Conservation (phyloP, 2,888 invertebrate species). For the Amiota mariae region DNA sequence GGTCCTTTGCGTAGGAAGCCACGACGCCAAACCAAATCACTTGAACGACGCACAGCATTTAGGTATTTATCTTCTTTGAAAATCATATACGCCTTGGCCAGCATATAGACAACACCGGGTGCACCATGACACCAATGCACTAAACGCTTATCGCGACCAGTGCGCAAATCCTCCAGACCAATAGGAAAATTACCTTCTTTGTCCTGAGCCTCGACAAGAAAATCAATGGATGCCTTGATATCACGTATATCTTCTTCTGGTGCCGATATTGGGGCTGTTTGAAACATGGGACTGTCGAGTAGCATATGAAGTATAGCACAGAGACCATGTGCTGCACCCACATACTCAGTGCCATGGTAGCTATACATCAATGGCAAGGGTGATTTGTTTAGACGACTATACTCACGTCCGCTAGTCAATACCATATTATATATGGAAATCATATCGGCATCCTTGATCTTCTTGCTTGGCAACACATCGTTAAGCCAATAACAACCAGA, state of each 20-base stretch:
- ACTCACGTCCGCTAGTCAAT: slow-evolving; percentile 82
- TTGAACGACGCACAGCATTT: slow-evolving; percentile 79
- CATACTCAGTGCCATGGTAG: slow-evolving; percentile 74
- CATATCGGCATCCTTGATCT: slow-evolving; percentile 74
- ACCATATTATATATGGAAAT: slow-evolving; percentile 81
- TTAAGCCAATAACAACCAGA: slow-evolving; percentile 84
- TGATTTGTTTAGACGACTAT: slow-evolving; percentile 77
- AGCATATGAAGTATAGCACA: slow-evolving; percentile 80
- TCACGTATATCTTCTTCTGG: slow-evolving; percentile 73
- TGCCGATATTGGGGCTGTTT: slow-evolving; percentile 57
- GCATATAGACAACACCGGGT: slow-evolving; percentile 84
- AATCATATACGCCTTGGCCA: slow-evolving; percentile 85
- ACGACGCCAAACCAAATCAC: slow-evolving; percentile 86
- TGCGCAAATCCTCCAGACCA: slow-evolving; percentile 79
- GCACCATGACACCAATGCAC: slow-evolving; percentile 95
- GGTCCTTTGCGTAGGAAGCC: slow-evolving; percentile 91
- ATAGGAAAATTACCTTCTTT: slow-evolving; percentile 84
- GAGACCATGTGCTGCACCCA: slow-evolving; percentile 80
- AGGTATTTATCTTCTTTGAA: slow-evolving; percentile 85
- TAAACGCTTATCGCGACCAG: slow-evolving; percentile 78
- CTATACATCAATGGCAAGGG: slow-evolving; percentile 84
- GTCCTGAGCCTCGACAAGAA: slow-evolving; percentile 76
- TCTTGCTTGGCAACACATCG: slow-evolving; percentile 65
- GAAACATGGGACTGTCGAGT: slow-evolving; percentile 75
- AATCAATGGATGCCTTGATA: slow-evolving; percentile 81